Conservation (phyloP, 1,140 invertebrate species). For the Drosophila paulistorum region DNA sequence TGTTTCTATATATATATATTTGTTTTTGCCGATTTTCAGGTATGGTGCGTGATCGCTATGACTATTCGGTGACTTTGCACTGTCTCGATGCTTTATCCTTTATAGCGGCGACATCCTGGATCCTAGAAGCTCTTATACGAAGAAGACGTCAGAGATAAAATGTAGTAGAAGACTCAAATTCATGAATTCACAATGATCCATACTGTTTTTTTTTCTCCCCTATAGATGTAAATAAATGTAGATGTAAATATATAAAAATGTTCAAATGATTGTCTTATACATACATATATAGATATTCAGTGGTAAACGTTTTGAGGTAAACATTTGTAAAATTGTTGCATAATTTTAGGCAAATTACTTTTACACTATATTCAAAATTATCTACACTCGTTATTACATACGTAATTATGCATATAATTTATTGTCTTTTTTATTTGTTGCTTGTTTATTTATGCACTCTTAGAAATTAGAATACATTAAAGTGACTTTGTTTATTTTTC, state of each 20-base stretch:
- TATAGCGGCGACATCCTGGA: constrained; percentile 85
- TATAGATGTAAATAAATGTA: background rate
- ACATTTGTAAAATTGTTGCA: too few relatives aligned
- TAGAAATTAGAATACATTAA: constrained; percentile 48
- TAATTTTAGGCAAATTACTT: too few relatives aligned
- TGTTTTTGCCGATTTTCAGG: constrained; percentile 75
- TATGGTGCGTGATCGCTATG: constrained; percentile 85
- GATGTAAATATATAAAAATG: background rate
- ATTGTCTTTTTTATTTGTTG: constrained; percentile 15
- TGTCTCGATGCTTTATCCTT: constrained; percentile 87
- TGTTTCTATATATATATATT: background rate
- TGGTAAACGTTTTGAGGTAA: too few relatives aligned
- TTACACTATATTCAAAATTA: too few relatives aligned
- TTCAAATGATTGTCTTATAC: too few relatives aligned
- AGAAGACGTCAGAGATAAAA: constrained; percentile 39
- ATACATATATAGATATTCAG: too few relatives aligned
- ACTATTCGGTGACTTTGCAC: constrained; percentile 86
- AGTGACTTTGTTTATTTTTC: constrained; percentile 54
- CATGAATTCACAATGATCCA: background rate
- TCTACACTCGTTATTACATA: too few relatives aligned
- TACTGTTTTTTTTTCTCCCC: constrained; percentile 1
- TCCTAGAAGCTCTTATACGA: constrained; percentile 70
- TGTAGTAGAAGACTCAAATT: background rate
- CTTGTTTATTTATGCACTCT: constrained; percentile 32
- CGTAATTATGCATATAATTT: background rate